These are phyloP conservation scores for Chaenocephalus aceratus DNA, from an alignment of 2,113 vertebrate genomes.

Conservation along the genomic window DNA sequence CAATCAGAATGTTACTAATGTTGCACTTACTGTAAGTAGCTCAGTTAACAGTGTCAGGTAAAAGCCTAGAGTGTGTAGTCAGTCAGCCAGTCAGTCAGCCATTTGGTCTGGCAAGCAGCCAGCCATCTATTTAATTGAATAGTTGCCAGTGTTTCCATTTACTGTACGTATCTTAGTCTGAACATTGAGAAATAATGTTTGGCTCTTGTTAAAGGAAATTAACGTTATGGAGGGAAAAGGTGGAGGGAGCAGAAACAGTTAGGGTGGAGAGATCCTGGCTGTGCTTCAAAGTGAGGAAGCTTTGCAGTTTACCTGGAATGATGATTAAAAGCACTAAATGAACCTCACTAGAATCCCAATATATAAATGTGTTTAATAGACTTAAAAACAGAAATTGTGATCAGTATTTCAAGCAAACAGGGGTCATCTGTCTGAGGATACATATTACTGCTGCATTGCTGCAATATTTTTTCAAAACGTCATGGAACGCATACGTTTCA, in stretches of 20 bases:
- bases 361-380: constrained; percentile 26
- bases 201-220: constrained; percentile 47
- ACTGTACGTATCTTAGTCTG: constrained; percentile 44
- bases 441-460: constrained; percentile 2
- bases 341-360: not conserved
- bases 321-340: constrained; percentile 24
- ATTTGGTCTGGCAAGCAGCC: constrained; percentile 36
- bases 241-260: not conserved
- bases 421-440: constrained; percentile 23
- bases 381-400: constrained; percentile 5
- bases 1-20: constrained; percentile 13
- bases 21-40: constrained; percentile 36
- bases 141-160: constrained; percentile 66
- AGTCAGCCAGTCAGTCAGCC: constrained; percentile 44
- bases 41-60: constrained; percentile 42
- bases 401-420: not conserved
- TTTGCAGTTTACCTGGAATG: constrained; percentile 26
- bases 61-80: constrained; percentile 40
- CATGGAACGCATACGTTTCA: not conserved
- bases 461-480: constrained; percentile 12
- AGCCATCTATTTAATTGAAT: constrained; percentile 46
- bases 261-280: constrained; percentile 8
- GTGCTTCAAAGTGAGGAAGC: constrained; percentile 20
- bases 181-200: constrained; percentile 51
- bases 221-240: constrained; percentile 34